phyloP scores from a whole-genome alignment of 2,113 vertebrate genomes.

The Paraplagusia blochii region DNA sequence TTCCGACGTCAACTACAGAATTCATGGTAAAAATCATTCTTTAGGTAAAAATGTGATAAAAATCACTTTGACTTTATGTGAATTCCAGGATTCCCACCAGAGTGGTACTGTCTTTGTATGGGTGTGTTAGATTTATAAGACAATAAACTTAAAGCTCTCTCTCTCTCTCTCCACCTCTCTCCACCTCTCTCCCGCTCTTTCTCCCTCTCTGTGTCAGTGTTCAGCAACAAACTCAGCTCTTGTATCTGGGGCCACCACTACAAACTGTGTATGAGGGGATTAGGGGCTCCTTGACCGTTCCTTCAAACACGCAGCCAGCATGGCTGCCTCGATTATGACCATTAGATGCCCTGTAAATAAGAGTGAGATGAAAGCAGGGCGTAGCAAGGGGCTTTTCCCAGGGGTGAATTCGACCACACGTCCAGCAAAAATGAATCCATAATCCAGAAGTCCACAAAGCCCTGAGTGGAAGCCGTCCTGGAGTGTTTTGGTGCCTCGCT shows the following conservation, averaged over 20 bases:
- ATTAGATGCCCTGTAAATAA: slow-evolving; percentile 78
- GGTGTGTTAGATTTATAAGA: slow-evolving; percentile 38
- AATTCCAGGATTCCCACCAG: slow-evolving; percentile 41
- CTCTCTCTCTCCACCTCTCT: slow-evolving; percentile 30
- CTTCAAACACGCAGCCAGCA: slow-evolving; percentile 76
- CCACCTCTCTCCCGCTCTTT: slow-evolving; percentile 31
- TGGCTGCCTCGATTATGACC: slow-evolving; percentile 76
- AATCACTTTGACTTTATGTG: slow-evolving; percentile 18
- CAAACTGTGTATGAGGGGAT: slow-evolving; percentile 76
- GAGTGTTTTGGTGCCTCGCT: slow-evolving; percentile 69
- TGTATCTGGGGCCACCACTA: slow-evolving; percentile 68
- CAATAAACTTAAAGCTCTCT: slow-evolving; percentile 44
- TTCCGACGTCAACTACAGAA: too few species aligned
- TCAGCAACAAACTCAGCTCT: slow-evolving; percentile 64
- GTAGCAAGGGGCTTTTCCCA: slow-evolving; percentile 57
- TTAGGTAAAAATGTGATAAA: slow-evolving; percentile 15
- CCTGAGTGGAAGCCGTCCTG: slow-evolving; percentile 53
- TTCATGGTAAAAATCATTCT: too few species aligned
- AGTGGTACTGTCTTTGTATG: slow-evolving; percentile 43
- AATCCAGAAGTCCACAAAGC: slow-evolving; percentile 66
- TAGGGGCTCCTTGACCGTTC: slow-evolving; percentile 74
- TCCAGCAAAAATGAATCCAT: slow-evolving; percentile 70
- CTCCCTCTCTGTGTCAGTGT: slow-evolving; percentile 29
- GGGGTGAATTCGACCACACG: slow-evolving; percentile 64
- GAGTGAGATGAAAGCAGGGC: slow-evolving; percentile 64